Evolutionary conservation across 2,888 invertebrate species (phyloP), one percentile per base, ranked within the genome.

Genomic region (Tachina grossa): DNA sequence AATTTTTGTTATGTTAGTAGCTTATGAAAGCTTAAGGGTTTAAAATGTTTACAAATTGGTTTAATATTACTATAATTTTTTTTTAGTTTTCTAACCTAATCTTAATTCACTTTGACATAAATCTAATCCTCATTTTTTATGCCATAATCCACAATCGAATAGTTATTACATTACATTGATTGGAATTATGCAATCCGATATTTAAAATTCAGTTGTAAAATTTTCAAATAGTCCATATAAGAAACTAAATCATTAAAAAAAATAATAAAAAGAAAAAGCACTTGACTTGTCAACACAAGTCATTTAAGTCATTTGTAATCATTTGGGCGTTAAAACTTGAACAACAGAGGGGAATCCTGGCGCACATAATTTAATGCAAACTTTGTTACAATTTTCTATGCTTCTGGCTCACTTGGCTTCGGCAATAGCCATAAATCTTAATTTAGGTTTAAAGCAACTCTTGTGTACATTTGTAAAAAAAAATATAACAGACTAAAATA

Each of bases 221-320:
- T 82, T 57, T 71, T 57, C 59, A 74, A 82, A 82, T 63, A 22
- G n/a, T n/a, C n/a, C 13, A 43, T 16, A 59, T 39, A 43, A 5
- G 43, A 9, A 31, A n/a, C 16, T 16, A 68, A 43, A 41, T 39
- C 31, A 55, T 61, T 45, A 22, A 31, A 39, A 45, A 49, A 55
- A n/a, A n/a, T n/a, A n/a, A 47, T 14, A 10, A 43, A 39, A 9
- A 19, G n/a, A 59, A 45, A 61, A 75, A 75, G 53, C 80, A 85
- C 76, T 86, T 84, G 85, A 75, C 87, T 85, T 85, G 82, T 84
- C 87, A 81, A 78, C 87, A 86, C 78, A 82, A 82, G 86, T 86
- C 86, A 83, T 87, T 86, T 76, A 77, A 84, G 86, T 86, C 87
- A 88, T 87, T 87, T 86, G 86, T 87, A 87, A 88, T 85, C 86